Percentiles rank a stretch among this genome's conserved stretches.
Conservation (phyloP, 2,113 vertebrate genomes). For the Tretioscincus oriximinensis region DNA sequence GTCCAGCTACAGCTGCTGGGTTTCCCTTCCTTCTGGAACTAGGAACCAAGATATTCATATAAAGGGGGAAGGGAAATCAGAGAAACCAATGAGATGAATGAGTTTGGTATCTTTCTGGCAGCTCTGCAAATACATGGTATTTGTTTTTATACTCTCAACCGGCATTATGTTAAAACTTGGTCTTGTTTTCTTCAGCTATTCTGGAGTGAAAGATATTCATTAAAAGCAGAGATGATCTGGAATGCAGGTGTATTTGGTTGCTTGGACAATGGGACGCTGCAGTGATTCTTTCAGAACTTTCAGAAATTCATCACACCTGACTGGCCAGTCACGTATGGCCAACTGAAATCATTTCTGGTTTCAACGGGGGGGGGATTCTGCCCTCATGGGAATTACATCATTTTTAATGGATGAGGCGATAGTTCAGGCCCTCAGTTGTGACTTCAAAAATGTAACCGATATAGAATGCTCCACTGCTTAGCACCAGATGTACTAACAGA, state of each 20-base stretch:
- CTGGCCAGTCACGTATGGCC: slow-evolving; percentile 52
- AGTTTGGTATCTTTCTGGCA: slow-evolving; percentile 49
- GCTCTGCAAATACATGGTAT: slow-evolving; percentile 36
- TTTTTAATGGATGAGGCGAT: slow-evolving; percentile 57
- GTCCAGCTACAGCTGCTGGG: slow-evolving; percentile 45
- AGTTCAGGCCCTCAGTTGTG: slow-evolving; percentile 43
- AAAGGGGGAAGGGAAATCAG: background rate
- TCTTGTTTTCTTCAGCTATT: slow-evolving; percentile 33
- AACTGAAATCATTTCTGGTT: slow-evolving; percentile 63
- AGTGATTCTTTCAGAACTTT: slow-evolving; percentile 55
- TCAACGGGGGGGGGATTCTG: slow-evolving; percentile 47
- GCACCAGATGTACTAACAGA: slow-evolving; percentile 31
- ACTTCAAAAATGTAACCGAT: slow-evolving; percentile 33
- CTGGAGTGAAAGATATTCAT: slow-evolving; percentile 43
- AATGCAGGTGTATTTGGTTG: slow-evolving; percentile 62
- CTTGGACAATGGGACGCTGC: slow-evolving; percentile 54
- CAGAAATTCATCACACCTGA: slow-evolving; percentile 55
- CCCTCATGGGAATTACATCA: slow-evolving; percentile 55
- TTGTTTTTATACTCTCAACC: slow-evolving; percentile 19
- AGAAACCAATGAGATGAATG: no score
- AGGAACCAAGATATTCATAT: slow-evolving; percentile 7
- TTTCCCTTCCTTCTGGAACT: no score
- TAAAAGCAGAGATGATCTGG: slow-evolving; percentile 64
- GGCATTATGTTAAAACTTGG: slow-evolving; percentile 53
- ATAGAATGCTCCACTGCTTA: slow-evolving; percentile 38